phyloP scores from a whole-genome alignment of 2,113 vertebrate genomes.

The Alectura lathami region DNA sequence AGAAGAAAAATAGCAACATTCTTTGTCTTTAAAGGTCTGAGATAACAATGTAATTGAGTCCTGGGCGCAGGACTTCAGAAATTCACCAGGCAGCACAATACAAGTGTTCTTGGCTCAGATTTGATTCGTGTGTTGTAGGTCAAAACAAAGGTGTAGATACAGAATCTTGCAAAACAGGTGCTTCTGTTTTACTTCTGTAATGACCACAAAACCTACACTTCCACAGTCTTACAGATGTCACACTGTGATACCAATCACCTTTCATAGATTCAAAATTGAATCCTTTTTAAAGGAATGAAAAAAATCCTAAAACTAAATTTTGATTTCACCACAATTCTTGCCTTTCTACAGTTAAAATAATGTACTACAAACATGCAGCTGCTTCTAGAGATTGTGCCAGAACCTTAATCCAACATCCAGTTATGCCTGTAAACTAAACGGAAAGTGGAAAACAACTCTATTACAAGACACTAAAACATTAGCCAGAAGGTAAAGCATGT shows the following conservation, averaged over 20 bases:
- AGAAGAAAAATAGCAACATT: background rate
- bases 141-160: background rate
- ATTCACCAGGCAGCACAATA: slow-evolving; percentile 1
- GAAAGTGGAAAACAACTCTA: background rate
- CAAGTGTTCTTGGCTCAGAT: background rate
- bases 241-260: fast-evolving
- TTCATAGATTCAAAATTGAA: background rate
- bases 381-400: background rate
- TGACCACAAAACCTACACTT: background rate
- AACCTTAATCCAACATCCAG: background rate
- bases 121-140: background rate
- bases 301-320: background rate
- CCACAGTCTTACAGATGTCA: background rate
- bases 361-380: background rate
- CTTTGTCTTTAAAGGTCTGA: background rate
- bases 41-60: background rate
- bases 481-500: background rate
- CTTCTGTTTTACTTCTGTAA: background rate
- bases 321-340: background rate
- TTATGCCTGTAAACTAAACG: background rate
- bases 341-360: background rate
- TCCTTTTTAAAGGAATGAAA: background rate
- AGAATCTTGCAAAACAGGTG: background rate
- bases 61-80: background rate
- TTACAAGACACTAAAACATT: background rate